Evolutionary conservation across 2,888 invertebrate genomes (phyloP).

Genomic region (Eucera pruinosa): DNA sequence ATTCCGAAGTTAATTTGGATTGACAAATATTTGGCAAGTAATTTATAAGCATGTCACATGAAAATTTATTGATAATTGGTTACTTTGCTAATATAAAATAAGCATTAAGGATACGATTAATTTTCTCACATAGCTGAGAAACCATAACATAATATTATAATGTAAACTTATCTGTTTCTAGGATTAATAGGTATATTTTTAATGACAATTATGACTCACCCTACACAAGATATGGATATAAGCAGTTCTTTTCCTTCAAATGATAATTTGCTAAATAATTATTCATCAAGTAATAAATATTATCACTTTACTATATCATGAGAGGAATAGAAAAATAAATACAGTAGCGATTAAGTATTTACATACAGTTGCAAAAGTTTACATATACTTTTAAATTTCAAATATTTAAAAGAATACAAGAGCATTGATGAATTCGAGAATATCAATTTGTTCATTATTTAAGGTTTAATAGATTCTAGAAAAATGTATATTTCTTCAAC

Average conservation of each 20-base stretch:
- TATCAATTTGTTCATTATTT: no score
- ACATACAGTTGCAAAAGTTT: no score
- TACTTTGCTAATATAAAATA: not conserved
- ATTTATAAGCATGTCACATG: no score
- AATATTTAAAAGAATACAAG: no score
- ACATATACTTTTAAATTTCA: no score
- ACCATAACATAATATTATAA: no score
- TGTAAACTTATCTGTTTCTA: no score
- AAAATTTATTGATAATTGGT: not conserved
- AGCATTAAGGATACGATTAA: not conserved
- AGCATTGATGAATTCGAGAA: no score
- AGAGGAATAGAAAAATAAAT: conserved; percentile 35
- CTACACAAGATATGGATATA: conserved; percentile 70
- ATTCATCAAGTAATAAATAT: conserved; percentile 48
- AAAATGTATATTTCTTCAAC: no score
- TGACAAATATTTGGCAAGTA: no score
- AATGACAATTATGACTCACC: conserved; percentile 53
- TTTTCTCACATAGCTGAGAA: not conserved
- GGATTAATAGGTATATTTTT: conserved; percentile 12
- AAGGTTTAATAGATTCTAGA: no score
- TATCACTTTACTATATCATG: conserved; percentile 20
- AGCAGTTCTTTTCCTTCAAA: conserved; percentile 63
- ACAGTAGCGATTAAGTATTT: not conserved
- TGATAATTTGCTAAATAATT: conserved; percentile 27
- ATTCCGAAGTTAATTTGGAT: not conserved